Percentiles rank a stretch among this genome's conserved stretches.
Evolutionary conservation across 2,113 vertebrate genomes (phyloP).

Genomic region (Stegastes partitus): DNA sequence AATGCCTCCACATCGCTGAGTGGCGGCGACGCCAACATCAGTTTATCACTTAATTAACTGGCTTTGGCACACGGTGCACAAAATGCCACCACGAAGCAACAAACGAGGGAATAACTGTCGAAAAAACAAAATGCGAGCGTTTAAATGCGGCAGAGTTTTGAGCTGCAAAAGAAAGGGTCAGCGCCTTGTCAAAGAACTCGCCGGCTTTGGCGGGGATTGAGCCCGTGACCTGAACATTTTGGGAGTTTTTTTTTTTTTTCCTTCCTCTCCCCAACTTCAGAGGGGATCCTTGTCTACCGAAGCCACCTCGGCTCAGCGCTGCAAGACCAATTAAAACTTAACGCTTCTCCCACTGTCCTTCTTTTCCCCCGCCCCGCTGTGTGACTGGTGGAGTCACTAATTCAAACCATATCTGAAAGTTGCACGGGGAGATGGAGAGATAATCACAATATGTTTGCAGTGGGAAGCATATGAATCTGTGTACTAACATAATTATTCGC

Average conservation of each 20-base stretch:
- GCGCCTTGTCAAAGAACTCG: conserved; percentile 1
- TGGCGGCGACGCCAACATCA: too few species aligned
- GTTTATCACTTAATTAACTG: conserved; percentile 23
- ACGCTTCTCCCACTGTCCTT: conserved; percentile 28
- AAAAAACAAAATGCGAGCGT: background rate
- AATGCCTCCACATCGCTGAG: too few species aligned
- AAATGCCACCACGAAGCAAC: background rate
- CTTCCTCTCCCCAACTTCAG: background rate
- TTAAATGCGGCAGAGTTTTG: background rate
- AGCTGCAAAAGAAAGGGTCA: background rate
- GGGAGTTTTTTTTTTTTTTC: background rate
- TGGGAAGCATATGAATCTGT: conserved; percentile 62
- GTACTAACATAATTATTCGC: conserved; percentile 68
- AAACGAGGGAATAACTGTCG: background rate
- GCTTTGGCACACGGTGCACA: background rate
- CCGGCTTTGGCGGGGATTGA: background rate
- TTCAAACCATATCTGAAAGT: conserved; percentile 69
- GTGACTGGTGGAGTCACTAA: conserved; percentile 69
- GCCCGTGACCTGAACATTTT: conserved; percentile 22
- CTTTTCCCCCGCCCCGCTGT: conserved; percentile 44
- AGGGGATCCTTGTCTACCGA: conserved; percentile 14
- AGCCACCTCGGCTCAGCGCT: conserved; percentile 26
- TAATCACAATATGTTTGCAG: conserved; percentile 76
- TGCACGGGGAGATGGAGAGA: conserved; percentile 41
- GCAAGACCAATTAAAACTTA: conserved; percentile 72